These are phyloP conservation scores for Boloria selene DNA, from an alignment of 2,888 invertebrate species.

Conservation along the genomic window DNA sequence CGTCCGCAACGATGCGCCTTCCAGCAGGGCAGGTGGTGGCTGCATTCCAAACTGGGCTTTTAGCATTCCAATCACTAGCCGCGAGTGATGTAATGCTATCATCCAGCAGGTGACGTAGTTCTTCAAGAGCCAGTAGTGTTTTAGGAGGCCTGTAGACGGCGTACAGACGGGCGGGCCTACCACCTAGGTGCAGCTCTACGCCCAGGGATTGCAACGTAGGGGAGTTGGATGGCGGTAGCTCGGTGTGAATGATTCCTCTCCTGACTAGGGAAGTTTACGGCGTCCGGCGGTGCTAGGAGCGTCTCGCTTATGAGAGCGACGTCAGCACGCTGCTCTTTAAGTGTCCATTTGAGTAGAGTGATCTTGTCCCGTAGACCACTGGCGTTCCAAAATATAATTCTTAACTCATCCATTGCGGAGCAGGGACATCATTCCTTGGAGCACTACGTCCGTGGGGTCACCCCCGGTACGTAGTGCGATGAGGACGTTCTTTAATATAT, in stretches of 20 bases:
- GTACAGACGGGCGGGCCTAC: constrained; percentile 12
- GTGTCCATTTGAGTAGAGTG: background rate
- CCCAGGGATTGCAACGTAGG: constrained; percentile 22
- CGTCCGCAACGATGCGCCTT: constrained; percentile 23
- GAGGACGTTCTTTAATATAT: background rate
- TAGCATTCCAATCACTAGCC: constrained; percentile 32
- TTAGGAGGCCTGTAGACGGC: constrained; percentile 32
- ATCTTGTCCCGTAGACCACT: background rate
- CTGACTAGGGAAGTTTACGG: background rate
- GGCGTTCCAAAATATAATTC: background rate
- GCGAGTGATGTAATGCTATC: constrained; percentile 4
- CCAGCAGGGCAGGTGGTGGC: background rate
- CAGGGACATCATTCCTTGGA: background rate
- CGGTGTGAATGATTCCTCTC: constrained; percentile 27
- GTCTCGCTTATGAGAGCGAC: background rate
- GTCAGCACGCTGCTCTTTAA: background rate
- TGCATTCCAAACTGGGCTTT: constrained; percentile 37
- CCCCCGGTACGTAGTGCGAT: background rate
- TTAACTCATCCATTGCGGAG: background rate
- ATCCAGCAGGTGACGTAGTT: constrained; percentile 7
- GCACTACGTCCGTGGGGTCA: background rate
- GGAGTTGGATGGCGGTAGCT: background rate
- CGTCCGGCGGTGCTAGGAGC: background rate
- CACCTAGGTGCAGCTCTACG: constrained; percentile 6
- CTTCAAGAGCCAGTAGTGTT: background rate